These are phyloP conservation scores for Drosophila pallidifrons DNA, from an alignment of 1,140 invertebrate genomes.

Conservation along the genomic window DNA sequence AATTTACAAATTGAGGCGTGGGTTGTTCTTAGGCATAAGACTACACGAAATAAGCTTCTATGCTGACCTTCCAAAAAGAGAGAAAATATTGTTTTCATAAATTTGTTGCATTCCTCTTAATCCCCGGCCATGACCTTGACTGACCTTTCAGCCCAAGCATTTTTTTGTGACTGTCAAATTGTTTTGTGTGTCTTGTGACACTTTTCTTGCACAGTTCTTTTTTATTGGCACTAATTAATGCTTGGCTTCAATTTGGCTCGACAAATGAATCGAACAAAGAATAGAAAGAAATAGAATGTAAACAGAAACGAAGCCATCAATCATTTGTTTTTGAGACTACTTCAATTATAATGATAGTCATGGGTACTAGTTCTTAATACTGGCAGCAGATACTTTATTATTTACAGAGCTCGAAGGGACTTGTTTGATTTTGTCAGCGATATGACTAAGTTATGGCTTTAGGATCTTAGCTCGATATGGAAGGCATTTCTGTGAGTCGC, in stretches of 20 bases:
- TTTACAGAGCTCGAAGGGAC: conserved; percentile 56
- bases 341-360: conserved; percentile 68
- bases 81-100: neutral
- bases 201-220: conserved; percentile 65
- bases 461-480: neutral
- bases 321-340: conserved; percentile 51
- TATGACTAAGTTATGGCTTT: conserved; percentile 27
- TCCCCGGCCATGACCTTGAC: conserved; percentile 63
- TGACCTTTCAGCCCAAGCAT: conserved; percentile 51
- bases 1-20: conserved; percentile 29
- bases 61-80: conserved; percentile 17
- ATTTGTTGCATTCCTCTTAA: conserved; percentile 32
- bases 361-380: conserved; percentile 50
- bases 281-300: conserved; percentile 17
- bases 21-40: conserved; percentile 2
- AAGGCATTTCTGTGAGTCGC: neutral
- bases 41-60: conserved; percentile 6
- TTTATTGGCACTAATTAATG: conserved; percentile 76
- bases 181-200: conserved; percentile 36
- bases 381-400: conserved; percentile 46
- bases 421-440: conserved; percentile 40
- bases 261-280: conserved; percentile 9
- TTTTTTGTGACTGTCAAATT: conserved; percentile 33
- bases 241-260: conserved; percentile 31
- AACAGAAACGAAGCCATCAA: conserved; percentile 56